These are phyloP conservation scores for Lepus timidus DNA, from an alignment of 2,113 vertebrate species.

Conservation along the genomic window DNA sequence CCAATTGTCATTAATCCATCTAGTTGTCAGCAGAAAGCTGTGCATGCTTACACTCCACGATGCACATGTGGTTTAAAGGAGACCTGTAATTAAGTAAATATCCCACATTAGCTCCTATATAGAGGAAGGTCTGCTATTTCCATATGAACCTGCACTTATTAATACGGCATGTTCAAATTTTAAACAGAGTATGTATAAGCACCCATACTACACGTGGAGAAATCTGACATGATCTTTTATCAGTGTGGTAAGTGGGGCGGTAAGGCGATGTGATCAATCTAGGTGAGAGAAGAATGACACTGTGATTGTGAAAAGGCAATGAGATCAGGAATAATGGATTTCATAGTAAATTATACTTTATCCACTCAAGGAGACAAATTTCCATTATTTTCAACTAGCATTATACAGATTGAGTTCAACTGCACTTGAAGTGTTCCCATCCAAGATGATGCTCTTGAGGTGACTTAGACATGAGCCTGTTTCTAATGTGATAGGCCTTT, in stretches of 20 bases:
- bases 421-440: conserved; percentile 64
- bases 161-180: not conserved
- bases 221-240: conserved; percentile 23
- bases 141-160: not conserved
- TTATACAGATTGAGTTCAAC: conserved; percentile 58
- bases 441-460: not conserved
- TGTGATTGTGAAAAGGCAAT: conserved; percentile 29
- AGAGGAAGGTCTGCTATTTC: not conserved
- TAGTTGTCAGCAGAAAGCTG: not conserved
- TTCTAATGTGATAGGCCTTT: conserved; percentile 39
- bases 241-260: not conserved
- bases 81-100: conserved; percentile 2
- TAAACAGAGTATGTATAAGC: conserved; percentile 2
- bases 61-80: not conserved
- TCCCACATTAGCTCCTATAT: not conserved
- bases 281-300: conserved; percentile 9
- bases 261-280: not conserved
- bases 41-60: not conserved
- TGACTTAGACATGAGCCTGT: conserved; percentile 19
- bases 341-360: conserved; percentile 53
- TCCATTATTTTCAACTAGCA: conserved; percentile 60
- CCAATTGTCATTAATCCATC: conserved; percentile 14
- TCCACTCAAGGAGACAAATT: conserved; percentile 11
- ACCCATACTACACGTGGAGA: conserved; percentile 12
- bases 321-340: conserved; percentile 39